A percentile compares a stretch with the other conserved stretches of the same genome.
Conservation (phyloP, 2,113 vertebrate genomes). For the Gracilinanus agilis region DNA sequence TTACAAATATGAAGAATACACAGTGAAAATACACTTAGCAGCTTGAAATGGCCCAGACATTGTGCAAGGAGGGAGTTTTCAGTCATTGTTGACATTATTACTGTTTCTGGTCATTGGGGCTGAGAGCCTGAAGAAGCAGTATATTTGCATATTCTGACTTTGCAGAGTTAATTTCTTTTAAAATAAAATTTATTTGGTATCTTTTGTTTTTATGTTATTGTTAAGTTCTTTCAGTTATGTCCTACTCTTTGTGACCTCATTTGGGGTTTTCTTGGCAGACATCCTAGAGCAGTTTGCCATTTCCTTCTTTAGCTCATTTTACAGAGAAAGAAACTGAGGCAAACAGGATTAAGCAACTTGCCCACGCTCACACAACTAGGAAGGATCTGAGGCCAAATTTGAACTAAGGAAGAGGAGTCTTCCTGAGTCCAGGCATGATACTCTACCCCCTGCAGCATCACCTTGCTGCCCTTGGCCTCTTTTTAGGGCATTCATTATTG, state of each 20-base stretch:
- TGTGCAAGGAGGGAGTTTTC: neutral
- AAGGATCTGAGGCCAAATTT: neutral
- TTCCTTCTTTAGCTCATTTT: neutral
- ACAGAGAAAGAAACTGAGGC: neutral
- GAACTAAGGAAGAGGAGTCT: neutral
- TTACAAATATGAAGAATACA: neutral
- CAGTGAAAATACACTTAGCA: neutral
- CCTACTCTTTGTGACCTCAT: neutral
- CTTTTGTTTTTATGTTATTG: neutral
- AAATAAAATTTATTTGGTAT: neutral
- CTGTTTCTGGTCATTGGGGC: neutral
- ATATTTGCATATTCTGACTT: neutral
- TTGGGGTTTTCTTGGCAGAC: neutral
- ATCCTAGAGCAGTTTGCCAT: neutral
- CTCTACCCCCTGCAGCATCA: neutral
- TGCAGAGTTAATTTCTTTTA: neutral
- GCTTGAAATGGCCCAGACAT: neutral
- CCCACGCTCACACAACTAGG: neutral
- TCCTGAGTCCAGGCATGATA: neutral
- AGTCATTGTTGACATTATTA: neutral
- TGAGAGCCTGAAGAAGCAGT: neutral
- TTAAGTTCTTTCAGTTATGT: neutral
- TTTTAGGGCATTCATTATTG: neutral
- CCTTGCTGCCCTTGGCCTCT: neutral
- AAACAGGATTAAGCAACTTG: neutral